Evolutionary conservation across 2,797 vertebrate species (phyloP), one percentile per base, ranked within the genome.

Genomic region (Perodicticus potto): DNA sequence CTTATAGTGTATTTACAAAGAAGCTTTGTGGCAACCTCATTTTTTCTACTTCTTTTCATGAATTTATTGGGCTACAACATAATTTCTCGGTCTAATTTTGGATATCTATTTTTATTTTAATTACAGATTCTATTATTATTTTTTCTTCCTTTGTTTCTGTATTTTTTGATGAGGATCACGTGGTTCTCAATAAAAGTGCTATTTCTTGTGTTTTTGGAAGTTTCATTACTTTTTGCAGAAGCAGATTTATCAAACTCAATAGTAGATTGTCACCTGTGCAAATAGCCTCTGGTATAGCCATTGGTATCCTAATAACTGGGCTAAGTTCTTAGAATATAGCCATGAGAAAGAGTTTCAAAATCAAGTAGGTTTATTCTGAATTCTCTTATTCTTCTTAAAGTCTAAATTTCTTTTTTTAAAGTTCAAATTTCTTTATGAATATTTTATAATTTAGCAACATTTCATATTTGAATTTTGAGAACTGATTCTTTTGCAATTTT

Each of bases 381-480:
- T 43, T 53, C 7, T 37, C 22, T n/a, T 63, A 23, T 63, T 95
- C 29, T 69, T 78, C 29, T 69, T 74, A 40, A 40, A 53, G 7
- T 59, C 80, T 86, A 78, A 19, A 85, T 89, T 94, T 7, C 43
- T 88, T 83, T 63, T 45, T 45, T 10, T 45, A 10, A 10, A 45
- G 9, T 45, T 45, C 45, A 78, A 19, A 85, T 89, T 94, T 10
- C 37, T 88, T 83, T 63, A 81, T 61, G 32, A 57, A 53, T 34
- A 19, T 77, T 77, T 45, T 23, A 27, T 43, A 61, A 67, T 72
- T 85, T 89, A 49, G 40, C 37, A 27, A 59, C 4, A 40, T 57
- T 95, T 81, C 29, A 69, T 76, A 11, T 85, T 77, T 85, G n/a
- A 1, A 73, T 85, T 96, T 85, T 20, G 27, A 12, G 69, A 77